Evolutionary conservation across 2,888 invertebrate species (phyloP), one percentile per base, ranked within the genome.

Genomic region (Caenorhabditis wallacei): DNA sequence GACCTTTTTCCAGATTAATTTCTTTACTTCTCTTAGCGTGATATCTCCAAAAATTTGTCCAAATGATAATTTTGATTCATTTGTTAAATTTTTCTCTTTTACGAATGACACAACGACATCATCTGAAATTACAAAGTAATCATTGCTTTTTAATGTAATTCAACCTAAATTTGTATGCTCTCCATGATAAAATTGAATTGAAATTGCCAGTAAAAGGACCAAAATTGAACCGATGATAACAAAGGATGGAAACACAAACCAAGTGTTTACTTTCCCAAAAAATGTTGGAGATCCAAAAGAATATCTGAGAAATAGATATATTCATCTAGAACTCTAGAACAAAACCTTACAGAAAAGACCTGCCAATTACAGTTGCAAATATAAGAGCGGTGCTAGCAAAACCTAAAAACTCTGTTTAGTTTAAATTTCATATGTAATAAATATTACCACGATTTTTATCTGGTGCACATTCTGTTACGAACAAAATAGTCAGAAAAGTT

Each of bases 391-490:
- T 63, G 8, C 75, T 63, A 16, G 75, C 54, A 30, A 81, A 81
- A 46, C 80, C 80, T 81, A 16, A 13, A 8, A 10, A 40, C 40
- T 10, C 10, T 2, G 40, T 40, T 10, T 8, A 40, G 11, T 2
- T 40, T 30, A 30, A 30, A 30, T 30, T 3, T 5, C 30, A 30
- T 30, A 30, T 5, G 3, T 30, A 8, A 3, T 5, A 30, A 30
- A 30, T 5, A 8, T 40, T 40, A 78, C 82, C 82, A 78, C 82
- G 20, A 20, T 53, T 56, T 20, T 69, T 59, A 43, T 86, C 85
- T 30, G 85, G 78, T 18, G 82, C 63, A 51, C 84, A 82, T 61
- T 86, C 85, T 0, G 75, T 78, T 16, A 86, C 54, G 30, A 61
- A 86, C 1, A 86, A 24, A 7, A 66, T 13, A 7, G 78, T 79